Base-by-base conservation (phyloP, 2,113 vertebrate genomes). In the Vulpes lagopus region DNA sequence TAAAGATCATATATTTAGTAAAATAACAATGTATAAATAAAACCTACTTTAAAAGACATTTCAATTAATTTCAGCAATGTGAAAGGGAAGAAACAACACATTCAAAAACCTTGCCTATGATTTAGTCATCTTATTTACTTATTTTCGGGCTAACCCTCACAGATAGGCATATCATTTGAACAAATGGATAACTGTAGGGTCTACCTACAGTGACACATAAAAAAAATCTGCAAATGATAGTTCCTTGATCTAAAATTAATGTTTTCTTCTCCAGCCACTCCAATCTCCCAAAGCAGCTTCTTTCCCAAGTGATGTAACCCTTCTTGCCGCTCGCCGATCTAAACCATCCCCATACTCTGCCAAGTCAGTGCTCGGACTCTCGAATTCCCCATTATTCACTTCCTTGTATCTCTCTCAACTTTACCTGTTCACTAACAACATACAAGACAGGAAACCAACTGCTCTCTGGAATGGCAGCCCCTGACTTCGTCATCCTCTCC, bases 11-110 rank as follows among this genome's bases (percentile, higher is more conserved):
- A 25, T 32, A 91, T 62, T 76, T 76, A 93, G 30, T 49, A 64
- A n/a, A 87, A 80, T 19, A 65, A 51, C 35, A 91, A 64, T 20
- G 5, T 64, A 89, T 30, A 78, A 81, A 76, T 62, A 91, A 92
- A 81, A 81, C 0, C 74, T 91, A 93, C 43, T 71, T 81, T 86
- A 86, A 87, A 96, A 96, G 65, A 90, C 7, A 90, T 69, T 67
- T 93, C 23, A 62, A 85, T 85, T 55, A 76, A 53, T 87, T 93
- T 76, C 38, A 80, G 27, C 35, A 89, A 79, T 0, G 76, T 22
- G 11, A 27, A 64, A 76, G 78, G 65, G 16, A 76, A 88, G 19
- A 84, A 69, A 60, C 6, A 53, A 64, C 71, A 96, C 12, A 27
- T 6, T 38, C 85, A 78, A 93, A 57, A 57, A 38, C 19, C 7